Evolutionary conservation across 2,888 invertebrate species (phyloP).

Genomic region (Griposia aprilina): DNA sequence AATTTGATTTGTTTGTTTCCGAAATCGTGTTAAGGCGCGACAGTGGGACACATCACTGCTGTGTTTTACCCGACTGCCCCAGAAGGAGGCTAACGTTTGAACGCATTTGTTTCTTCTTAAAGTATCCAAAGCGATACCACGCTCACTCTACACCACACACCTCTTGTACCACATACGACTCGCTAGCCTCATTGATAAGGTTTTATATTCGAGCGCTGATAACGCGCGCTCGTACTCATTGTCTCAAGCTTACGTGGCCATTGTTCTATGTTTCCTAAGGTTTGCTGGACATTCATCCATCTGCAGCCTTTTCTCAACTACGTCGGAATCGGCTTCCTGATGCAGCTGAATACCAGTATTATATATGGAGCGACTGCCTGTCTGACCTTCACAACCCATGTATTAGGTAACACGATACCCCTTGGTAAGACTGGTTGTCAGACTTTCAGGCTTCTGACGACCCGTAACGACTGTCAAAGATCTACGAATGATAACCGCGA

Average conservation of each 20-base stretch:
- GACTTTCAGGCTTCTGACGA: background rate
- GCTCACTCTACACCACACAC: background rate
- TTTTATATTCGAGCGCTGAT: slow-evolving; percentile 61
- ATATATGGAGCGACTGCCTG: too few relatives aligned
- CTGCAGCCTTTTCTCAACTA: too few relatives aligned
- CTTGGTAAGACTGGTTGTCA: too few relatives aligned
- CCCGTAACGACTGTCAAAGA: background rate
- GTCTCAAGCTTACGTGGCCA: slow-evolving; percentile 29
- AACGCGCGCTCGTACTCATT: slow-evolving; percentile 20
- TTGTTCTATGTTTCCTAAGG: background rate
- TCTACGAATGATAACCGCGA: background rate
- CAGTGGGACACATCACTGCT: too few relatives aligned
- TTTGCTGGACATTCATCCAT: background rate
- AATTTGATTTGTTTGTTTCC: background rate
- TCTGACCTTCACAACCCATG: too few relatives aligned
- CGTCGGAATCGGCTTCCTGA: too few relatives aligned
- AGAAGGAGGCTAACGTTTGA: too few relatives aligned
- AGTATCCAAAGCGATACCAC: slow-evolving; percentile 1
- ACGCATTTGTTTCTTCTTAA: background rate
- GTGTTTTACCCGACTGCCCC: too few relatives aligned
- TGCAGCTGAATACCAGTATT: too few relatives aligned
- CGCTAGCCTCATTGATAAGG: slow-evolving; percentile 70
- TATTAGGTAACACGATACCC: too few relatives aligned
- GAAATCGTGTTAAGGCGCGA: background rate
- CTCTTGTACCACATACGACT: slow-evolving; percentile 39